Percentiles rank a stretch among this genome's conserved stretches.
Evolutionary conservation across 2,797 vertebrate genomes (phyloP).

Genomic region (Lithobates pipiens): DNA sequence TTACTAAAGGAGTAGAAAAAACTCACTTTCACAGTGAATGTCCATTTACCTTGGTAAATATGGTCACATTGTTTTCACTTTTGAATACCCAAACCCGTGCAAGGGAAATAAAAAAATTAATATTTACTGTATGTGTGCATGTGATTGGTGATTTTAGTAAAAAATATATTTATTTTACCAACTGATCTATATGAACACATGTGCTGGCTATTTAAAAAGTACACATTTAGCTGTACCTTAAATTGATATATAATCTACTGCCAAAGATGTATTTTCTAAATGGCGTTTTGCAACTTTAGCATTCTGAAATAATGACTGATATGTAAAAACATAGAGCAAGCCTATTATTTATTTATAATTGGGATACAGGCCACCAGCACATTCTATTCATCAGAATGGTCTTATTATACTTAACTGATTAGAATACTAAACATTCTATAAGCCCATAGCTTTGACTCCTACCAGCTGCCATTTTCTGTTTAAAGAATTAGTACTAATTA

Average conservation of each 20-base stretch:
- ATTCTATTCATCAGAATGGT: background rate
- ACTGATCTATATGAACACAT: too few species aligned
- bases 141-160: too few species aligned
- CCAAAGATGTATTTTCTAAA: too few species aligned
- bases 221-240: too few species aligned
- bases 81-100: background rate
- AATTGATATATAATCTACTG: too few species aligned
- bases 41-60: background rate
- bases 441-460: background rate
- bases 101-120: background rate
- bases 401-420: background rate
- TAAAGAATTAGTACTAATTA: constrained; percentile 30
- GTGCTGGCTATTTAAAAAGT: too few species aligned
- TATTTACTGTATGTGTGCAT: too few species aligned
- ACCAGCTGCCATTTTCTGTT: constrained; percentile 30
- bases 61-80: background rate
- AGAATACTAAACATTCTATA: constrained; percentile 3
- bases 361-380: background rate
- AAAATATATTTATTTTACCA: too few species aligned
- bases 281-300: too few species aligned
- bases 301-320: too few species aligned
- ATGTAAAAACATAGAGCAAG: background rate
- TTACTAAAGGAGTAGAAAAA: too few species aligned
- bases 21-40: background rate
- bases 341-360: background rate